Conservation (phyloP, 2,113 vertebrate species). For the Silurus meridionalis region DNA sequence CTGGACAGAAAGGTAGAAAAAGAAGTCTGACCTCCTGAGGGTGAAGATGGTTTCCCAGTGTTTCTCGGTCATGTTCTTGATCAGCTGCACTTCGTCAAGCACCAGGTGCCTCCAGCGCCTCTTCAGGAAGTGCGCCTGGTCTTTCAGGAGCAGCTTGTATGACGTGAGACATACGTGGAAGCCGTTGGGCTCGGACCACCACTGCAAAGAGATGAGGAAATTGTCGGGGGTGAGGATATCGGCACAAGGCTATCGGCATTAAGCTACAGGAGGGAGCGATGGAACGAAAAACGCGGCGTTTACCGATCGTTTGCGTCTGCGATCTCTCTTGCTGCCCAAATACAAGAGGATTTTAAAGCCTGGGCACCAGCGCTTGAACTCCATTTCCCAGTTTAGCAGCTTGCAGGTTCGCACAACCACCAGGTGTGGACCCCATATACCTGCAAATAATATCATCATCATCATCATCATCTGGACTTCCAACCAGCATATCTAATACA, state of each 20-base stretch:
- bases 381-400: slow-evolving; percentile 88
- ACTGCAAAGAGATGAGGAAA: slow-evolving; percentile 62
- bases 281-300: not conserved
- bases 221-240: not conserved
- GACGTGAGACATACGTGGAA: slow-evolving; percentile 90
- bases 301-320: slow-evolving; percentile 84
- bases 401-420: slow-evolving; percentile 87
- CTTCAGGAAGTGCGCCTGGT: slow-evolving; percentile 81
- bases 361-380: slow-evolving; percentile 91
- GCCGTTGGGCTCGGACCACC: slow-evolving; percentile 83
- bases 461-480: not conserved
- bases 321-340: slow-evolving; percentile 81
- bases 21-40: slow-evolving; percentile 76
- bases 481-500: too few relatives aligned
- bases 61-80: slow-evolving; percentile 87
- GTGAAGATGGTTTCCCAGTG: slow-evolving; percentile 87
- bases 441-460: slow-evolving; percentile 57
- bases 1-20: not conserved
- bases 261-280: too few relatives aligned
- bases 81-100: slow-evolving; percentile 87
- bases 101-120: slow-evolving; percentile 85
- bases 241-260: not conserved
- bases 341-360: slow-evolving; percentile 88
- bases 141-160: slow-evolving; percentile 88
- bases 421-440: slow-evolving; percentile 90